phyloP scores from a whole-genome alignment of 53 echinoderm and acorn worm species.

The Stichopus horrens region DNA sequence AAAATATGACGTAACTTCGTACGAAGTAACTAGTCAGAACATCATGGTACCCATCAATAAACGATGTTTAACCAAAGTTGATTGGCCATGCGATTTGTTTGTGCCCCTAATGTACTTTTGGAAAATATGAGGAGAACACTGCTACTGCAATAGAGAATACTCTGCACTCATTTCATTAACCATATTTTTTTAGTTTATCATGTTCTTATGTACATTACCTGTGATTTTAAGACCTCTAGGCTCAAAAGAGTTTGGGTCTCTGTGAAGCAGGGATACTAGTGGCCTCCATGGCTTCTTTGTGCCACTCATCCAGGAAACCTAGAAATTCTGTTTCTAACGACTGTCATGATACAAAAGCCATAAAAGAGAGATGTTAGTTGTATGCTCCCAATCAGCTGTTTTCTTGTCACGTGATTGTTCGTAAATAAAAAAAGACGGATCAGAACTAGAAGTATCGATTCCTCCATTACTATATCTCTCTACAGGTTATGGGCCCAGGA shows the following conservation, averaged over 20 bases:
- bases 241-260: not conserved
- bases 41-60: no score
- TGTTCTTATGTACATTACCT: not conserved
- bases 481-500: not conserved
- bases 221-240: slow-evolving; percentile 6
- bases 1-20: no score
- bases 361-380: no score
- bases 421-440: no score
- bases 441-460: not conserved
- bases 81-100: not conserved
- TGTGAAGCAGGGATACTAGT: not conserved
- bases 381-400: not conserved
- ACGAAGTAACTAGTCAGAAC: no score
- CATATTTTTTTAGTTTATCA: not conserved
- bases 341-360: no score
- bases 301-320: slow-evolving; percentile 11
- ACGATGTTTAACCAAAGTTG: not conserved
- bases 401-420: no score
- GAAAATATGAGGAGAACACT: no score
- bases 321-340: slow-evolving; percentile 12
- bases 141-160: no score
- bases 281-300: not conserved
- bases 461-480: not conserved
- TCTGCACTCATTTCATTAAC: no score
- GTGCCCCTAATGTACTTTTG: no score